Percentiles rank a stretch among this genome's conserved stretches.
These are phyloP conservation scores for Agrenia bidenticulata DNA, from an alignment of 2,888 invertebrate genomes.

Conservation along the genomic window DNA sequence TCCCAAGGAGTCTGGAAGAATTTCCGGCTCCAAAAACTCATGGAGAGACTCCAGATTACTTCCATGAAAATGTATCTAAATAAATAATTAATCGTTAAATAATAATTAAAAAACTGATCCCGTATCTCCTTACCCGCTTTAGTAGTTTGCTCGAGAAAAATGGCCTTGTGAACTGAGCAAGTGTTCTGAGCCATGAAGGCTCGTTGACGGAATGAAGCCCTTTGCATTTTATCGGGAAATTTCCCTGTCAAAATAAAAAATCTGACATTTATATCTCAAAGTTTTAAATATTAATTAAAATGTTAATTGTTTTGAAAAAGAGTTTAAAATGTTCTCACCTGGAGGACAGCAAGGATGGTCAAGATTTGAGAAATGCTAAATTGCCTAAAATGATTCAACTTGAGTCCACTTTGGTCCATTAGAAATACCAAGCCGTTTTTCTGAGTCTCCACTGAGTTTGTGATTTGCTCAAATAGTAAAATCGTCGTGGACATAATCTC, in stretches of 20 bases:
- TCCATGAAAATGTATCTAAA: constrained; percentile 1
- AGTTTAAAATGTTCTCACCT: background rate
- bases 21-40: background rate
- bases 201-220: constrained; percentile 6
- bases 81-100: background rate
- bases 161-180: background rate
- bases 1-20: background rate
- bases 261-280: too few relatives aligned
- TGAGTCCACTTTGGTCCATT: background rate
- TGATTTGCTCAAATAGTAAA: background rate
- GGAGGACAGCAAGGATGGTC: background rate
- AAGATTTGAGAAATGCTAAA: background rate
- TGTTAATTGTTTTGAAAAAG: too few relatives aligned
- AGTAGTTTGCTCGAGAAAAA: background rate
- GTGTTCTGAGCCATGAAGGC: background rate
- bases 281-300: too few relatives aligned
- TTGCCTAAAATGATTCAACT: background rate
- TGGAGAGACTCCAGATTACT: background rate
- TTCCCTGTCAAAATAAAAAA: background rate
- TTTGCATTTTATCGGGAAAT: constrained; percentile 1
- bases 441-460: background rate
- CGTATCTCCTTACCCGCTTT: background rate
- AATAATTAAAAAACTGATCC: constrained; percentile 2
- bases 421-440: background rate
- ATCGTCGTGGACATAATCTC: background rate